These are phyloP conservation scores for Maniola jurtina DNA, from an alignment of 1,140 invertebrate species.

Conservation along the genomic window DNA sequence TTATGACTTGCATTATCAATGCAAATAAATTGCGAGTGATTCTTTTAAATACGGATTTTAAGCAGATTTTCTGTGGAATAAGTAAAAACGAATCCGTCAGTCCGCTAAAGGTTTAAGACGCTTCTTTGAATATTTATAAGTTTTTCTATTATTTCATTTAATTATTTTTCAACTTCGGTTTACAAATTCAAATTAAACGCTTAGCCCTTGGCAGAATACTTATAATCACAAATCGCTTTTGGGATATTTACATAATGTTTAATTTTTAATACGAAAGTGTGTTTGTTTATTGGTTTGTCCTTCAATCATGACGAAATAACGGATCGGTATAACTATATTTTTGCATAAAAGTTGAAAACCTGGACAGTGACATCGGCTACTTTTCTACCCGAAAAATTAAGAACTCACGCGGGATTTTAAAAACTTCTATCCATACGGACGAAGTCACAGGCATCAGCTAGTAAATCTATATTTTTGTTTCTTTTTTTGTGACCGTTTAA, in stretches of 20 bases:
- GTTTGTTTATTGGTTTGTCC: no score
- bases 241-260: neutral
- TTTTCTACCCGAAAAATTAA: no score
- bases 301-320: no score
- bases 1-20: conserved; percentile 31
- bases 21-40: conserved; percentile 77
- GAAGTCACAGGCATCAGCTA: no score
- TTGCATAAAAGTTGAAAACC: no score
- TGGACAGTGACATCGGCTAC: no score
- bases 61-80: conserved; percentile 77
- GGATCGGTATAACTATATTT: no score
- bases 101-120: conserved; percentile 66
- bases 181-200: conserved; percentile 22
- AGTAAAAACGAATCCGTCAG: conserved; percentile 77
- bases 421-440: no score
- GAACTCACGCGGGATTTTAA: no score
- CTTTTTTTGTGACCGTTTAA: no score
- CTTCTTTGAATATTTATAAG: conserved; percentile 75
- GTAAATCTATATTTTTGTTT: no score
- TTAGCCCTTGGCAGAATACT: conserved; percentile 3
- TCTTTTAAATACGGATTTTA: conserved; percentile 78
- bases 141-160: conserved; percentile 76
- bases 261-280: no score
- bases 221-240: conserved; percentile 5
- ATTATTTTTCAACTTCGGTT: conserved; percentile 41